Evolutionary conservation across 2,113 vertebrate species (phyloP), one percentile per base, ranked within the genome.

Genomic region (Eclectus roratus): DNA sequence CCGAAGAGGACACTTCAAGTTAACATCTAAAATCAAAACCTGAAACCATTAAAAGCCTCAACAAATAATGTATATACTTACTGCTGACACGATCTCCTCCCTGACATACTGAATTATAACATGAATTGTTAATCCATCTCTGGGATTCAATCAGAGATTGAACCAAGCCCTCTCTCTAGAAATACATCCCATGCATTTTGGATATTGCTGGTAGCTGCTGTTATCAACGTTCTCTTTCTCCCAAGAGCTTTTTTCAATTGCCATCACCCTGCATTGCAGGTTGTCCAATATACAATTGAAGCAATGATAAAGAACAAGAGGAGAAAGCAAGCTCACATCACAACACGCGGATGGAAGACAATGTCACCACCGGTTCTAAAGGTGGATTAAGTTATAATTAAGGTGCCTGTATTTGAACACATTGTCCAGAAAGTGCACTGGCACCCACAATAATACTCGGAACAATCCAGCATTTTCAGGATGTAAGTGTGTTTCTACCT

Each of bases 401-500:
- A 92, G 72, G 37, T 78, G 21, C 20, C 50, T 81, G 18, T 46
- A 68, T 92, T 80, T 92, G 55, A 88, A 83, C 37, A 52, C 35
- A 52, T 41, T 68, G 65, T 70, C 77, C 58, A 93, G 83, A 74
- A 85, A 81, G 58, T 44, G 44, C 61, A 80, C 17, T 60, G 52
- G 76, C 66, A 61, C 82, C 47, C 31, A 82, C 35, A 82, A 31
- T 68, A 81, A 88, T 27, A 77, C 70, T 93, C 47, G 29, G 52
- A 89, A 82, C 24, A 82, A 81, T 76, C 86, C 60, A 96, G 80
- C 33, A 61, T 91, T 91, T 93, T 86, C 82, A 91, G 82, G 70
- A 91, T 86, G 66, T 56, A 90, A 89, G 52, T 35, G 47, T 89
- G 64, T 85, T 97, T 94, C 88, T 95, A 96, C 96, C 93, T 97